phyloP scores from a whole-genome alignment of 2,113 vertebrate genomes.

The Eptesicus fuscus region DNA sequence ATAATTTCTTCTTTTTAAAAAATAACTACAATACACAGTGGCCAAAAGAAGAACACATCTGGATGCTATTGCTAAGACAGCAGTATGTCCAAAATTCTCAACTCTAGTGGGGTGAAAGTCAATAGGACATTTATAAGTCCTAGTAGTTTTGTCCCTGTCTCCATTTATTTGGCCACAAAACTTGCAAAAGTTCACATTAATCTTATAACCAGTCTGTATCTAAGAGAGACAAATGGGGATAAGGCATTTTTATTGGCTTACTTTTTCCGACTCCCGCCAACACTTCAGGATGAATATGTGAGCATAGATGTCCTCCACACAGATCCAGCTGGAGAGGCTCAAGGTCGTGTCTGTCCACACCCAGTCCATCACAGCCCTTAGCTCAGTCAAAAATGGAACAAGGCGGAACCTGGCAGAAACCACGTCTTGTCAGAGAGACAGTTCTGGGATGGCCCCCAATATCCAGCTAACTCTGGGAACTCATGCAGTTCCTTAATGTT shows the following conservation, averaged over 20 bases:
- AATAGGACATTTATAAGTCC: neutral
- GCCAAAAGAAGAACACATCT: conserved; percentile 70
- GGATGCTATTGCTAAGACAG: conserved; percentile 64
- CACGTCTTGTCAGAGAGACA: conserved; percentile 29
- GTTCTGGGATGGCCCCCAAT: neutral
- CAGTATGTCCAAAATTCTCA: conserved; percentile 57
- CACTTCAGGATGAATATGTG: conserved; percentile 99
- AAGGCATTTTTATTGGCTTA: conserved; percentile 67
- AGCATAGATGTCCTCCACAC: conserved; percentile 98
- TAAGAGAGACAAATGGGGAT: neutral
- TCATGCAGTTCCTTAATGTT: neutral
- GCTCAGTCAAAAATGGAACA: conserved; percentile 96
- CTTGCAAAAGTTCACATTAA: neutral
- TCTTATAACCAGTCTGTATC: neutral
- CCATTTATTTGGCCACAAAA: neutral
- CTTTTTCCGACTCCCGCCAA: conserved; percentile 98
- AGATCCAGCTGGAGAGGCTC: conserved; percentile 99
- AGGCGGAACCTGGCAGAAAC: conserved; percentile 90
- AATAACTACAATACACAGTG: neutral
- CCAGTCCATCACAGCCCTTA: conserved; percentile 99
- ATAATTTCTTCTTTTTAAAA: conserved; percentile 56
- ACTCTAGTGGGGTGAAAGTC: conserved; percentile 26
- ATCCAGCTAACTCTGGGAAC: fast-evolving
- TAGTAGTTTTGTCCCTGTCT: neutral
- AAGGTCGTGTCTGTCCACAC: conserved; percentile 99